Evolutionary conservation across 35 echinoderm and acorn worm species (phyloP).

Genomic region (Chiridota heheva): DNA sequence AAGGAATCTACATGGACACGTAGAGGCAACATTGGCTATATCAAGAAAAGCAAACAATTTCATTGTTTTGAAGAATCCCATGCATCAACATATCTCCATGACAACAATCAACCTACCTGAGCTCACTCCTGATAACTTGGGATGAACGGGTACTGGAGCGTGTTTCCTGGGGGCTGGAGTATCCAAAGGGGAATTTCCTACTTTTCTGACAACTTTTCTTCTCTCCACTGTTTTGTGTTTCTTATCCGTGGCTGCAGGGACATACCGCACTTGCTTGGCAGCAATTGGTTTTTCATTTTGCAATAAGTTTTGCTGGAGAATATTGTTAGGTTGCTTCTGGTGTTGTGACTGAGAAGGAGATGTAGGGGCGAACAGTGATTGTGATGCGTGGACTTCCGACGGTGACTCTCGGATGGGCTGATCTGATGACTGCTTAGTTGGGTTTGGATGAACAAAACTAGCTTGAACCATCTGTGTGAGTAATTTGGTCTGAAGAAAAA

Average conservation of each 20-base stretch:
- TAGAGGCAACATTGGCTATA: too few species aligned
- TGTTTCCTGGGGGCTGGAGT: conserved; percentile 76
- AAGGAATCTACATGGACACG: too few species aligned
- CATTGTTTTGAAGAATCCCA: too few species aligned
- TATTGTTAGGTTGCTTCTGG: neutral
- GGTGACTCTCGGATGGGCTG: neutral
- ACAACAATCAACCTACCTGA: conserved; percentile 40
- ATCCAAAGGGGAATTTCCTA: conserved; percentile 62
- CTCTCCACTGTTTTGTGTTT: neutral
- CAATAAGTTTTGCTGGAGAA: neutral
- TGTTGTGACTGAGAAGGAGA: neutral
- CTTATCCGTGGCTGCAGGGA: conserved; percentile 38
- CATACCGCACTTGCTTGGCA: conserved; percentile 49
- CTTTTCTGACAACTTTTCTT: neutral
- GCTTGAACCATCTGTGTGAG: too few species aligned
- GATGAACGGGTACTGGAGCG: conserved; percentile 64
- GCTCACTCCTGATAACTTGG: conserved; percentile 32
- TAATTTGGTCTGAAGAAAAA: too few species aligned
- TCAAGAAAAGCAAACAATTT: too few species aligned
- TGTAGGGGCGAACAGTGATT: neutral
- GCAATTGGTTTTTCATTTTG: neutral
- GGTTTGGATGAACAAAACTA: too few species aligned
- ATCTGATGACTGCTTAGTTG: neutral
- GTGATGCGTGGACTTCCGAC: neutral
- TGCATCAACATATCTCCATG: too few species aligned